Base-by-base conservation (phyloP, 2,113 vertebrate genomes). In the Heloderma charlesbogerti region DNA sequence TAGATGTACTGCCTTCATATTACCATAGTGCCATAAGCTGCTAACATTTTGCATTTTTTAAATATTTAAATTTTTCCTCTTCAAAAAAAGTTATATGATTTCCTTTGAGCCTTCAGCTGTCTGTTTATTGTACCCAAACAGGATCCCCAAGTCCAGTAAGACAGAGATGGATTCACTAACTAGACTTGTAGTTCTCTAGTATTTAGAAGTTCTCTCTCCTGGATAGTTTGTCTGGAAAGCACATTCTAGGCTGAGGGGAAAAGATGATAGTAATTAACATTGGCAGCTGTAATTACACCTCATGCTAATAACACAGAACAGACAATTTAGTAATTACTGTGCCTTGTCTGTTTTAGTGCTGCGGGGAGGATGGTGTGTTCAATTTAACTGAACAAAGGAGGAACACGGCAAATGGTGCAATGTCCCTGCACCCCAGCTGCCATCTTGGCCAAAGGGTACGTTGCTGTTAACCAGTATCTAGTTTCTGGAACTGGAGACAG, bases 261-360 rank as follows among this genome's bases (percentile, higher is more conserved):
- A 66, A 82, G 80, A 71, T 89, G 48, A 82, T 89, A 82, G 78
- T 82, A 82, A 82, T 89, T 89, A 89, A 81, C 88, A 89, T 51
- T 89, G 66, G 88, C 88, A 82, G 79, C 66, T 89, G 88, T 89
- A 89, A 89, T 89, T 89, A 72, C 88, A 89, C 88, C 63, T 71
- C 80, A 71, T 71, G 67, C 79, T 82, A 89, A 89, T 89, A 89
- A 82, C 34, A 37, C 88, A 72, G 66, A 89, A 48, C 88, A 71
- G 67, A 72, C 88, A 89, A 82, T 89, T 89, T 72, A 79, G 37
- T 89, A 89, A 89, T 89, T 89, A 82, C 45, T 72, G 67, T 82
- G 79, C 79, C 88, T 82, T 89, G 66, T 31, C n/a, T 57, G 69
- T 82, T 72, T 22, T 72, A 48, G 48, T 57, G 80, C 66, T 57